Evolutionary conservation across 2,888 invertebrate genomes (phyloP), one percentile per base, ranked within the genome.

Genomic region (Spilosoma lubricipeda): DNA sequence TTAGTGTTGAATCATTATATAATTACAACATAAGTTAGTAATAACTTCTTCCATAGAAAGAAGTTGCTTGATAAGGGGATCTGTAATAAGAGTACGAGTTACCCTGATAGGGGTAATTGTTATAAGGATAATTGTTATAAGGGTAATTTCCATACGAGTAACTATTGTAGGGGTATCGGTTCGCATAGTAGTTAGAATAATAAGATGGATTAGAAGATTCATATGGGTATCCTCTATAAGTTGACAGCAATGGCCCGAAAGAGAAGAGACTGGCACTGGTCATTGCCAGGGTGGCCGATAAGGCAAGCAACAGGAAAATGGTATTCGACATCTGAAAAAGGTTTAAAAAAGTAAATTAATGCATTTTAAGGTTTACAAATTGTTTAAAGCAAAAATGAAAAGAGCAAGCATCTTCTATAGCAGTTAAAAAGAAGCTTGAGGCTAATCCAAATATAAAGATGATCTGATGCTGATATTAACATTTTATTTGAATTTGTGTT

Each of bases 291-390:
- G 39, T 52, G 3, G 59, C 45, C 0, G 48, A 63, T 8, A 71
- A 4, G 4, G 52, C 67, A 39, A 70, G 27, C 2, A 74, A 42
- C 11, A 74, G 67, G 15, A 71, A 20, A 27, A 71, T n/a, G 7
- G 23, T 5, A 27, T 71, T 74, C 23, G 36, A 70, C 71, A 71
- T 71, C 74, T 74, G 74, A 33, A 74, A 74, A 13, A 59, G 39
- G 30, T 45, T 30, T 63, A 1, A 13, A 52, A 59, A 9, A 39
- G 13, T 39, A 56, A 11, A 23, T 30, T 15, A 30, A 3, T 18
- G 30, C 13, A 30, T 13, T 27, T 59, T 5, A 15, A 27, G 27
- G 4, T 9, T 59, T 4, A 59, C 7, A 11, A n/a, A 56, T 23
- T 9, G 13, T 56, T 56, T 9, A 56, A 0, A 56, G n/a, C 0